phyloP scores from a whole-genome alignment of 2,888 invertebrate genomes.

The Daptonema setosum region DNA sequence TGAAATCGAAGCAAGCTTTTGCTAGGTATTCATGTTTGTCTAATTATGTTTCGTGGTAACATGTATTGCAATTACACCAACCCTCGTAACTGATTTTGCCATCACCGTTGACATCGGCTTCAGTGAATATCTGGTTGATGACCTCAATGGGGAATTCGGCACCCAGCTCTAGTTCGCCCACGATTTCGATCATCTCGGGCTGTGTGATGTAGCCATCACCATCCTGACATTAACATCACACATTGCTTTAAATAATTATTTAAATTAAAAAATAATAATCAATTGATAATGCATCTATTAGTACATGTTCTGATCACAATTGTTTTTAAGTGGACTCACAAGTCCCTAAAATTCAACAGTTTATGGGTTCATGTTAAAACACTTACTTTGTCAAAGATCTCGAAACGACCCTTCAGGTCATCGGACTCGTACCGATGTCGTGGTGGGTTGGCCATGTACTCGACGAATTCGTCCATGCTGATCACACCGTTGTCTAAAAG shows the following conservation, averaged over 20 bases:
- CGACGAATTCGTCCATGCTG: slow-evolving; percentile 22
- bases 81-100: slow-evolving; percentile 24
- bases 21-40: too few species aligned
- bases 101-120: slow-evolving; percentile 23
- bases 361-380: too few species aligned
- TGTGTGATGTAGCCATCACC: slow-evolving; percentile 24
- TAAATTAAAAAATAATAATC: too few species aligned
- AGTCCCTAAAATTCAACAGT: too few species aligned
- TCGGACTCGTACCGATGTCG: slow-evolving; percentile 14
- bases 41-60: too few species aligned
- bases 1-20: too few species aligned
- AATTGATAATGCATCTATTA: too few species aligned
- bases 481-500: slow-evolving; percentile 24
- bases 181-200: slow-evolving; percentile 20
- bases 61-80: slow-evolving; percentile 3
- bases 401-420: slow-evolving; percentile 20
- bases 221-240: slow-evolving; percentile 15
- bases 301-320: too few species aligned
- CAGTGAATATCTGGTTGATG: slow-evolving; percentile 20
- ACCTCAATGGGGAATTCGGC: slow-evolving; percentile 18
- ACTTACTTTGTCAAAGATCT: slow-evolving; percentile 24
- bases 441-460: slow-evolving; percentile 5
- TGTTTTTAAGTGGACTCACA: too few species aligned
- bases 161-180: slow-evolving; percentile 18
- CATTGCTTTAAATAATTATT: too few species aligned